A percentile compares a stretch with the other conserved stretches of the same genome.
These are phyloP conservation scores for Isoperla grammatica DNA, from an alignment of 2,888 invertebrate genomes.

Conservation along the genomic window DNA sequence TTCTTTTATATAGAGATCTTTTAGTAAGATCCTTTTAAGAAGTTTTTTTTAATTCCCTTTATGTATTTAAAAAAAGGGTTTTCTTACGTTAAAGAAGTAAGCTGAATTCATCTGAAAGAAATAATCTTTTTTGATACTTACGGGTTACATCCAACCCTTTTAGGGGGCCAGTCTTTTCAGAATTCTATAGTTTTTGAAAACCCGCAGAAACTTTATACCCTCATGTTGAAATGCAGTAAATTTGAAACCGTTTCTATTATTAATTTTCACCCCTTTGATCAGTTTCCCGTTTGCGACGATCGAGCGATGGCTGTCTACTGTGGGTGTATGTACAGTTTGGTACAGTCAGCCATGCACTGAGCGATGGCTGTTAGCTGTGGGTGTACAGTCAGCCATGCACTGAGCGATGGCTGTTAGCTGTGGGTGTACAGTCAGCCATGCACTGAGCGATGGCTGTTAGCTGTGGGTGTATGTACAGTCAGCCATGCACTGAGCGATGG, in stretches of 20 bases:
- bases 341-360: too few species aligned
- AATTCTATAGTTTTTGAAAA: constrained; percentile 9
- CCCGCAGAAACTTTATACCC: neutral
- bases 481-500: too few species aligned
- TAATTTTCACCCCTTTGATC: constrained; percentile 2
- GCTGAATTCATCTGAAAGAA: constrained; percentile 14
- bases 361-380: too few species aligned
- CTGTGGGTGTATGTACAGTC: too few species aligned
- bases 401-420: too few species aligned
- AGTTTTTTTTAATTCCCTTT: constrained; percentile 13
- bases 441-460: too few species aligned
- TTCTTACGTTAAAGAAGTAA: constrained; percentile 9
- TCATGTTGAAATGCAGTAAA: neutral
- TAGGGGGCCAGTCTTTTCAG: constrained; percentile 15
- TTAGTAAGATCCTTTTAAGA: constrained; percentile 21
- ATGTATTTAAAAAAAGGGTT: constrained; percentile 12
- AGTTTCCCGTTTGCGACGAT: too few species aligned
- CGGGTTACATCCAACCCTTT: constrained; percentile 23
- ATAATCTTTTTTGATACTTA: constrained; percentile 17
- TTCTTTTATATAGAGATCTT: constrained; percentile 25
- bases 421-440: too few species aligned
- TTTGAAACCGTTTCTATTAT: neutral
- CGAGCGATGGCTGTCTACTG: too few species aligned
- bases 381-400: too few species aligned
- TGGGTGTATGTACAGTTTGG: too few species aligned